Percentiles rank a stretch among this genome's conserved stretches.
phyloP scores from a whole-genome alignment of 2,888 invertebrate species.

The Podabrus alpinus region DNA sequence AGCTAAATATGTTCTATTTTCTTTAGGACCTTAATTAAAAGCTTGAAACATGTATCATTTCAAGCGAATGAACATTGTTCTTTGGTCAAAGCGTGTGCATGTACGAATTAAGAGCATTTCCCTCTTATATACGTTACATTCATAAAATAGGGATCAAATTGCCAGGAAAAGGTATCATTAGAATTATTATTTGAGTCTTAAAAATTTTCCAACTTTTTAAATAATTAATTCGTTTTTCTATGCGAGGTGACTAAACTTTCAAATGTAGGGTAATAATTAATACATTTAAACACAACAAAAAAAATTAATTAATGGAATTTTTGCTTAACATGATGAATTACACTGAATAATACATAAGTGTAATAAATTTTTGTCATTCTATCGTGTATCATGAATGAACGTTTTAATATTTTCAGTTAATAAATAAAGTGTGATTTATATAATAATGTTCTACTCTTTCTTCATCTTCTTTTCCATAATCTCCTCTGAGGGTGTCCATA shows the following conservation, averaged over 20 bases:
- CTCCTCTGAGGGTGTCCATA: too few species aligned
- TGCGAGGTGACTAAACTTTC: not conserved
- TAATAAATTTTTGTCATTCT: not conserved
- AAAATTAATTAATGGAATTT: not conserved
- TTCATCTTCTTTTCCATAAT: not conserved
- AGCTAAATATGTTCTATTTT: slow-evolving; percentile 41
- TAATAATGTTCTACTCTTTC: not conserved
- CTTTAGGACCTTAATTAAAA: slow-evolving; percentile 49
- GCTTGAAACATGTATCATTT: slow-evolving; percentile 48
- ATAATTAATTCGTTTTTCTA: not conserved
- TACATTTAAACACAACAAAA: not conserved
- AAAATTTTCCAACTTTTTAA: not conserved
- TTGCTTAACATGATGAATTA: not conserved
- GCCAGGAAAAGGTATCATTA: slow-evolving; percentile 13
- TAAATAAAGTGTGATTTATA: not conserved
- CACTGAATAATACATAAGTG: not conserved
- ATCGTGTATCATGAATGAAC: not conserved
- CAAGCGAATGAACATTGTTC: slow-evolving; percentile 46
- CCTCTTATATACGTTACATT: slow-evolving; percentile 36
- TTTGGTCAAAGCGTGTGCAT: slow-evolving; percentile 49
- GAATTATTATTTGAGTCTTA: slow-evolving; percentile 2
- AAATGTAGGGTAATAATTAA: not conserved
- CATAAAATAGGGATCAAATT: slow-evolving; percentile 37
- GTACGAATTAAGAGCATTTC: slow-evolving; percentile 50
- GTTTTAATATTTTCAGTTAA: not conserved